Evolutionary conservation across 2,888 invertebrate genomes (phyloP).

Genomic region (Acronicta leporina): DNA sequence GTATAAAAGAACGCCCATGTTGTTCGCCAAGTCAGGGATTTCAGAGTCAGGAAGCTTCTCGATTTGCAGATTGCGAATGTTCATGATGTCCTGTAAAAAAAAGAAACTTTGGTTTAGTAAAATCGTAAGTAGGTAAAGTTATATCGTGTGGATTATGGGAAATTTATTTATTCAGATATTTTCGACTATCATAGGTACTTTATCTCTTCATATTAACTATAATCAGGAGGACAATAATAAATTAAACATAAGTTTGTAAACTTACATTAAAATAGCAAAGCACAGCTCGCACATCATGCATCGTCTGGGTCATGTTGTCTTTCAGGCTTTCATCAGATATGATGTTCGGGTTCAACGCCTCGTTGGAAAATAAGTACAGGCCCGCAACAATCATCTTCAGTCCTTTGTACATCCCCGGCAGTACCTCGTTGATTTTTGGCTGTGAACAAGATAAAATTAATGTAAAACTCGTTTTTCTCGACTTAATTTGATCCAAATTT

Average conservation of each 20-base stretch:
- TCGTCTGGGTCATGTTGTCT: conserved; percentile 88
- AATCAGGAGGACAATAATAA: too few relatives aligned
- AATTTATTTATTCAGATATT: too few relatives aligned
- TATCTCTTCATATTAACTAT: too few relatives aligned
- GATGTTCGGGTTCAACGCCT: conserved; percentile 80
- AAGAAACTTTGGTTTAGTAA: conserved; percentile 25
- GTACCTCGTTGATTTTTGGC: conserved; percentile 73
- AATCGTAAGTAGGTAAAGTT: not conserved
- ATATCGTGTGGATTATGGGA: too few relatives aligned
- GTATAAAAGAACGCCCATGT: conserved; percentile 74
- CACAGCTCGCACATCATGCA: conserved; percentile 90
- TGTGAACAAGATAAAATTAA: conserved; percentile 64
- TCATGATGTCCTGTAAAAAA: conserved; percentile 77
- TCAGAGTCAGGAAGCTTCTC: conserved; percentile 72
- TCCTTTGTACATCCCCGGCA: conserved; percentile 90
- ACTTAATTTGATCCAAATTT: not conserved
- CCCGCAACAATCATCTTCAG: conserved; percentile 93
- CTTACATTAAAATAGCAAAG: conserved; percentile 92
- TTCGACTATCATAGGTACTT: too few relatives aligned
- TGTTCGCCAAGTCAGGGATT: conserved; percentile 68
- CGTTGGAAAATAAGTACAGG: conserved; percentile 91
- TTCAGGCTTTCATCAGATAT: conserved; percentile 68
- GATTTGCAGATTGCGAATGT: conserved; percentile 71
- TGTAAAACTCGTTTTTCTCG: conserved; percentile 18
- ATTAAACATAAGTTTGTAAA: conserved; percentile 40